Conservation (phyloP, 2,888 invertebrate species). For the Ichneumoninae sp. region DNA sequence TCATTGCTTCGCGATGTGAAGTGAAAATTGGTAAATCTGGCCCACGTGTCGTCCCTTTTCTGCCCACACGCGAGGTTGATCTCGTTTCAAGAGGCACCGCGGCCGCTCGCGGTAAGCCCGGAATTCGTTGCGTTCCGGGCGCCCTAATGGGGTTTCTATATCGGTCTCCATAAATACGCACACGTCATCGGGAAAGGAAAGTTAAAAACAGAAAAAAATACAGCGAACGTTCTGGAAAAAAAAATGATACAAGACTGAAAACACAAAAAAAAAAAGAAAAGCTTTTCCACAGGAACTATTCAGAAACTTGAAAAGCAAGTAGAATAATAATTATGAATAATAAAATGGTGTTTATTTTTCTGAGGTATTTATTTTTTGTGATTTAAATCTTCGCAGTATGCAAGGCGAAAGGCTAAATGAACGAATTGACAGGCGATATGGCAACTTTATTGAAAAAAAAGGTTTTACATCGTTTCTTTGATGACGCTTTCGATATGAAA, state of each 20-base stretch:
- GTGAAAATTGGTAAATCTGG: constrained; percentile 45
- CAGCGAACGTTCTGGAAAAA: neutral
- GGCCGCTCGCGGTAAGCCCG: constrained; percentile 35
- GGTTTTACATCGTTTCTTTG: no score
- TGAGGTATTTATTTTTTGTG: no score
- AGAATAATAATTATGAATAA: no score
- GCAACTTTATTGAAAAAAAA: no score
- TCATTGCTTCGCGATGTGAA: neutral
- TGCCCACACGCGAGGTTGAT: constrained; percentile 47
- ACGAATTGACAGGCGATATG: no score
- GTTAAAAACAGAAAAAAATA: constrained; percentile 4
- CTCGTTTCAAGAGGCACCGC: constrained; percentile 50
- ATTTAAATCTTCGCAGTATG: no score
- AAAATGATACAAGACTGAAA: constrained; percentile 18
- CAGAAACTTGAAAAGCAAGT: neutral
- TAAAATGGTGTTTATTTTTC: no score
- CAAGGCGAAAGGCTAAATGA: no score
- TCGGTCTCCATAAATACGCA: constrained; percentile 61
- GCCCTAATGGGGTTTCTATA: constrained; percentile 62
- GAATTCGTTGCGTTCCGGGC: constrained; percentile 33
- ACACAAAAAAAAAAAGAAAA: constrained; percentile 17
- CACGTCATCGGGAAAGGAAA: constrained; percentile 48
- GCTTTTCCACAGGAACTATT: neutral
- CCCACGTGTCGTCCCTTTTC: constrained; percentile 51
- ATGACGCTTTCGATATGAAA: no score